Conservation (phyloP, 2,113 vertebrate genomes). For the Acanthisitta chloris region DNA sequence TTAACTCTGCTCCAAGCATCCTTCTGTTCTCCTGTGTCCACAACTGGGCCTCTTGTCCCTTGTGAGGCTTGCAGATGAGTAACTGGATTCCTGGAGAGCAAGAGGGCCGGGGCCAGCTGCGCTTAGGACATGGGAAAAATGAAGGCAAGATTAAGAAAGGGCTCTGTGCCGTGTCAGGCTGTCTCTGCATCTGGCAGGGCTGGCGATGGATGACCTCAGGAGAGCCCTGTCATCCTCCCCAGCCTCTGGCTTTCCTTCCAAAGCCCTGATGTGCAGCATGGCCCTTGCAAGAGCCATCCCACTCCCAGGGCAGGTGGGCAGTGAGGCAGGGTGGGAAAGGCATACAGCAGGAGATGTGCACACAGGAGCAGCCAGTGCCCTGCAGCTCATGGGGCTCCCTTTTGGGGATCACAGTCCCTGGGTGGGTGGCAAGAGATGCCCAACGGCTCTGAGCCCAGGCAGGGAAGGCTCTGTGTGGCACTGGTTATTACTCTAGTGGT, state of each 20-base stretch:
- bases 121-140: slow-evolving; percentile 34
- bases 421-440: not conserved
- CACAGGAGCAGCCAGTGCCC: not conserved
- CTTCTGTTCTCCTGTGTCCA: not conserved
- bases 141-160: not conserved
- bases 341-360: not conserved
- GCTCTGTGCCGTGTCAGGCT: not conserved
- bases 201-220: not conserved
- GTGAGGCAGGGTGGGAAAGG: not conserved
- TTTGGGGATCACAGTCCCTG: not conserved
- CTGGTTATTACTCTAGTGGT: not conserved
- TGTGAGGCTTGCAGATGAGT: not conserved
- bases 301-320: not conserved
- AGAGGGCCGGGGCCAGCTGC: slow-evolving; percentile 8
- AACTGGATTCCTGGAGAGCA: slow-evolving; percentile 36
- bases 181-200: slow-evolving; percentile 6
- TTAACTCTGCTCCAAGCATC: not conserved
- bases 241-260: not conserved
- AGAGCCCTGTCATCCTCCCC: not conserved
- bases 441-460: accelerated
- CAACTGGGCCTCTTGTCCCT: not conserved
- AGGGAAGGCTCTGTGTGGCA: not conserved
- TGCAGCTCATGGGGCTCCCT: not conserved
- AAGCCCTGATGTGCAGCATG: not conserved
- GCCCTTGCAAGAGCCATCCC: not conserved